Conservation (phyloP, 2,113 vertebrate genomes). For the Toxostoma redivivum region DNA sequence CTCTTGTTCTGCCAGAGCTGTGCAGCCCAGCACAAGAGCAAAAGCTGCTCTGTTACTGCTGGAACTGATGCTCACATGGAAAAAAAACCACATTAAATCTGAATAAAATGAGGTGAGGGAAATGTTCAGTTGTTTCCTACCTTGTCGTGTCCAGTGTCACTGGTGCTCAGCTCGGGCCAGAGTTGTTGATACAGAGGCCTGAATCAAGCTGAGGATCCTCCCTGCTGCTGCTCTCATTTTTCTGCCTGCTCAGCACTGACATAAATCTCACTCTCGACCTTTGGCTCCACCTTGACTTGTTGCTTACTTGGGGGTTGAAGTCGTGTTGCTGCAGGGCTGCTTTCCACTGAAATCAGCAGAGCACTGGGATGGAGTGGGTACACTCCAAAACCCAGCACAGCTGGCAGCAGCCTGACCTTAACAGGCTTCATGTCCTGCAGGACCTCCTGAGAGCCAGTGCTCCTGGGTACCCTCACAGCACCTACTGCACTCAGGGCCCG, state of each 20-base stretch:
- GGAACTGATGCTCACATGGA: neutral
- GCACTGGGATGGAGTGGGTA: fast-evolving
- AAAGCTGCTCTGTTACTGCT: neutral
- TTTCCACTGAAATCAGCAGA: neutral
- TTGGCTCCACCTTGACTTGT: neutral
- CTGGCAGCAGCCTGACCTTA: neutral
- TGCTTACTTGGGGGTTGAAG: too few relatives aligned
- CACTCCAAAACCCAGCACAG: neutral
- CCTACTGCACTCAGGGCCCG: neutral
- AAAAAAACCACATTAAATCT: neutral
- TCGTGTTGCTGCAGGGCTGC: neutral
- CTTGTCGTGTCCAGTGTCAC: neutral
- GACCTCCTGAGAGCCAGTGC: slow-evolving; percentile 70
- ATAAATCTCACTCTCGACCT: neutral
- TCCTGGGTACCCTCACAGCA: neutral
- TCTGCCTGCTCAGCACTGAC: neutral
- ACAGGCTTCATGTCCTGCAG: neutral
- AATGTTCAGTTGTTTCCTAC: neutral
- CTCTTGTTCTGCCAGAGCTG: neutral
- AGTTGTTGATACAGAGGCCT: neutral
- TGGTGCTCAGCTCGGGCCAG: neutral
- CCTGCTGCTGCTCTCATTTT: neutral
- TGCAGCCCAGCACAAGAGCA: neutral
- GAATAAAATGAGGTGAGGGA: neutral
- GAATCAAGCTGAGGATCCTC: neutral